Percentiles rank a stretch among this genome's conserved stretches.
Evolutionary conservation across 2,797 vertebrate species (phyloP).

Genomic region (Molossus alvarezi): DNA sequence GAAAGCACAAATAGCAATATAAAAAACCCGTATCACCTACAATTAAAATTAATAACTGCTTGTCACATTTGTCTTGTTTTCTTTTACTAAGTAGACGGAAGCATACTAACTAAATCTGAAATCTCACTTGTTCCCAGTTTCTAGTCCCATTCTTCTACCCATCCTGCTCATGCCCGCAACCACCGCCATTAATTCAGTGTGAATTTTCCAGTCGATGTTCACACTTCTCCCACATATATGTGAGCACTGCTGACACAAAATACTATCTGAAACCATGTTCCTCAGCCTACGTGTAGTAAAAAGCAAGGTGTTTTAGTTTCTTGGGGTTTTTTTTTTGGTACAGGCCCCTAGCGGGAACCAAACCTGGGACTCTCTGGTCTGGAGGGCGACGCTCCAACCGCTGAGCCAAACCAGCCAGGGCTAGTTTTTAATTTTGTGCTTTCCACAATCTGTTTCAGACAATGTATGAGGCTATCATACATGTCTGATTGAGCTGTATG

Average conservation of each 20-base stretch:
- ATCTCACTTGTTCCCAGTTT: not conserved
- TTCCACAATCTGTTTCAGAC: not conserved
- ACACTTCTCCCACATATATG: not conserved
- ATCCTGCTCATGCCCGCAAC: not conserved
- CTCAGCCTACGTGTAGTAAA: not conserved
- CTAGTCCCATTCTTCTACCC: not conserved
- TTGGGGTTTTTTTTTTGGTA: no score
- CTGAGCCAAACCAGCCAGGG: no score
- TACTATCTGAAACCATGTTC: not conserved
- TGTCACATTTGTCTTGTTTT: not conserved
- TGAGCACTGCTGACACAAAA: not conserved
- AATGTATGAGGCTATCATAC: not conserved
- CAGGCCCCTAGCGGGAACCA: no score
- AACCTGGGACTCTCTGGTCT: no score
- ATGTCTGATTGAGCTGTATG: not conserved
- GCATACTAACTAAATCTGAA: not conserved
- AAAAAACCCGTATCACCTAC: not conserved
- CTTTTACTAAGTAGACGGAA: constrained; percentile 1
- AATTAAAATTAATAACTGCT: constrained; percentile 31
- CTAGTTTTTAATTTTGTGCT: not conserved
- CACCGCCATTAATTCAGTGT: not conserved
- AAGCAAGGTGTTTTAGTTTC: not conserved
- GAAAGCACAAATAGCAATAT: constrained; percentile 37
- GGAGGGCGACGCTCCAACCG: no score
- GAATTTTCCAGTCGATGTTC: not conserved